Base-by-base conservation (phyloP, 2,113 vertebrate species). In the Puffinus mauretanicus region DNA sequence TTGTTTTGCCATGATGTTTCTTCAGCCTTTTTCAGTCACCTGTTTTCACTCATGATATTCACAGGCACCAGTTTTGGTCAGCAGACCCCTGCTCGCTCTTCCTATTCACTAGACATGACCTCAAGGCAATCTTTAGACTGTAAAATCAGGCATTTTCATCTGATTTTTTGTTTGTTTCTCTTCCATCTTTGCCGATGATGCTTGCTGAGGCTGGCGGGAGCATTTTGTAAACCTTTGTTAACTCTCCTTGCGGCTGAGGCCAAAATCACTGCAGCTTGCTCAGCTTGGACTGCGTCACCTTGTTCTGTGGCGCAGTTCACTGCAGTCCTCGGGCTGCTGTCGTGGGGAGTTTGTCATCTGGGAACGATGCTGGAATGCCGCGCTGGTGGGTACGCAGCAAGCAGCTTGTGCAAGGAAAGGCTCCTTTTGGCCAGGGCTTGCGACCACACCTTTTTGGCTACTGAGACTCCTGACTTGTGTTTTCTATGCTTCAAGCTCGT, bases 161-260 rank as follows among this genome's bases (percentile, higher is more conserved):
- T 30, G 10, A 21, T 51, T 15, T n/a, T 46, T 17, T 47, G 13
- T 34, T 49, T 38, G 42, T 57, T 38, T 51, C 36, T 77, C 32
- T 44, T 51, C 57, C 7, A 4, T 52, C 42, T 77, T 58, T 60
- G 49, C 71, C 1, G 1, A 24, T 44, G 57, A 51, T 0, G 0
- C 34, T 84, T 58, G 22, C 29, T 62, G 54, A 46, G 67, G 44
- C 42, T 64, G 27, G 22, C 0, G 0, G 47, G 40, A 57, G 32
- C 22, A 2, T 44, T 52, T 47, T 70, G 21, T 40, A 38, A 51
- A 64, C 36, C n/a, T n/a, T 24, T 54, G 34, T 13, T 46, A 52
- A 26, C 17, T 40, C 64, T 67, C 27, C 80, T 55, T 5, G 6
- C 2, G 16, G n/a, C 61, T 26, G 61, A 81, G 42, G 13, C 46